phyloP scores from a whole-genome alignment of 2,888 invertebrate species.

The Lepidonotus clava region DNA sequence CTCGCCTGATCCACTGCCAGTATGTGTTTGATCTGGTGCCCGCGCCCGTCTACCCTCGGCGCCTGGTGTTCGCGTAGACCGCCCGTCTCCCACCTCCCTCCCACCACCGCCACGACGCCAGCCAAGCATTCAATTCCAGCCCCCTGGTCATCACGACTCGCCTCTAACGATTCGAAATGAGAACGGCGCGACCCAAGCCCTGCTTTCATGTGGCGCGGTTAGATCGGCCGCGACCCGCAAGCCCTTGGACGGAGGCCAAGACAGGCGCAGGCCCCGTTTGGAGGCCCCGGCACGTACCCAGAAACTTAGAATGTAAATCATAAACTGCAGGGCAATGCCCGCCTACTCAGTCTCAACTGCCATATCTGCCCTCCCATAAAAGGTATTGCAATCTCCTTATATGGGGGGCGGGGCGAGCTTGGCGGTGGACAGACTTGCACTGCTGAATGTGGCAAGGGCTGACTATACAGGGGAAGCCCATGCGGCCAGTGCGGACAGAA shows the following conservation, averaged over 20 bases:
- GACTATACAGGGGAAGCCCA: too few relatives aligned
- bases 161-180: conserved; percentile 27
- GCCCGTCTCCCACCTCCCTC: too few relatives aligned
- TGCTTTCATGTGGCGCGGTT: neutral
- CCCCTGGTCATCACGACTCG: neutral
- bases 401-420: too few relatives aligned
- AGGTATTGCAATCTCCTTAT: neutral
- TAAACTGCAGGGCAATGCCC: too few relatives aligned
- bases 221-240: neutral
- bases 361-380: too few relatives aligned
- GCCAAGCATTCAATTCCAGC: neutral
- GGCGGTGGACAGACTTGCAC: too few relatives aligned
- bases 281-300: too few relatives aligned
- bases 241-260: neutral
- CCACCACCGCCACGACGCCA: neutral
- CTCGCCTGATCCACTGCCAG: neutral
- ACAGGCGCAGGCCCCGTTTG: too few relatives aligned
- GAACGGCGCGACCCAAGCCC: neutral
- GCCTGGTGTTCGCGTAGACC: neutral
- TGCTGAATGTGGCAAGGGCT: too few relatives aligned
- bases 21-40: neutral
- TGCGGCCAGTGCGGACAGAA: neutral
- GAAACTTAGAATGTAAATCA: too few relatives aligned
- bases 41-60: neutral
- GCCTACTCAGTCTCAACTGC: too few relatives aligned